Base-by-base conservation (phyloP, 2,888 invertebrate genomes). In the Aleiodes alternator region DNA sequence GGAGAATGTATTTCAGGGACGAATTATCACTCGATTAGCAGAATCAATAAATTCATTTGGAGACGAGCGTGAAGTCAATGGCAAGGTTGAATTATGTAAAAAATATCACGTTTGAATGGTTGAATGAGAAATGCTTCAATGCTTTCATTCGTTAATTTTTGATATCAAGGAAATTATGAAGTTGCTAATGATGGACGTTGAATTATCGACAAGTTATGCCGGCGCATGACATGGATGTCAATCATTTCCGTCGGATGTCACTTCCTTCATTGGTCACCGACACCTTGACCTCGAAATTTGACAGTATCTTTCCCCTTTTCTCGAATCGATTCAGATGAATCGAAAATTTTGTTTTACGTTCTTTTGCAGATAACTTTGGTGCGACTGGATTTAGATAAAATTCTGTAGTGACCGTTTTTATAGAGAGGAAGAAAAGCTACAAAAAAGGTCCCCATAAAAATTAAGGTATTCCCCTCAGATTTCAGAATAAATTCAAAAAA, bases 191-290 rank as follows among this genome's bases (percentile, higher is more conserved):
- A 11, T 29, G n/a, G n/a, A 59, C 31, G 23, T 59, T 29, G 29
- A 34, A 29, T 11, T 29, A 59, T 59, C 12, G 34, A 23, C 8
- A 23, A 61, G 61, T n/a, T 64, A 64, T 64, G 23, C 64, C 23
- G 43, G 43, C 23, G 64, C 64, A 64, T 48, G 64, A 23, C 69
- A 69, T 29, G 16, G 50, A 69, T 69, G 61, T 74, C 69, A 59
- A 77, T 77, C 74, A 78, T 71, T 80, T 80, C 80, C 80, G 81
- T 78, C 80, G 81, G 80, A 81, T 76, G 77, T 73, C 31, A 79
- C 80, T 81, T 81, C 81, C 81, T 79, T 74, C 74, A 79, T 75
- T 79, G 78, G 79, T 79, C 78, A 80, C 64, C 75, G 78, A 77
- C 77, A 78, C 61, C 76, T 78, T 76, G 77, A 79, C 79, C 77